These are phyloP conservation scores for Cinclus cinclus DNA, from an alignment of 2,113 vertebrate species.

Conservation along the genomic window DNA sequence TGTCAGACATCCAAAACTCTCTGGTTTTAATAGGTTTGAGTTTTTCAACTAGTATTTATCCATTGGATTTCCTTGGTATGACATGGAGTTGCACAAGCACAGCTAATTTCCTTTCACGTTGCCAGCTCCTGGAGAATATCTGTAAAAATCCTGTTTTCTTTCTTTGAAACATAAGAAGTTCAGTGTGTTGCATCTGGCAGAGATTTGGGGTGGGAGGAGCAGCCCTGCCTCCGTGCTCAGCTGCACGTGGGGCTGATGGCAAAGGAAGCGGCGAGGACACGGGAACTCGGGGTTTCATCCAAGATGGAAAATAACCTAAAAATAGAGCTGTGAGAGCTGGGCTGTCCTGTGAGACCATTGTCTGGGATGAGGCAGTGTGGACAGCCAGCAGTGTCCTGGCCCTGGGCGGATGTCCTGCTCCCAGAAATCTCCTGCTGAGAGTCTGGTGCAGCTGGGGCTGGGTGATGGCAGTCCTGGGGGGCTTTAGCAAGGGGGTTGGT, in stretches of 20 bases:
- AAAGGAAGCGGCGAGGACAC: accelerated
- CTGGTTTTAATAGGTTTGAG: neutral
- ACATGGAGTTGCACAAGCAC: neutral
- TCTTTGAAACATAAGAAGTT: accelerated
- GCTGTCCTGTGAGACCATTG: neutral
- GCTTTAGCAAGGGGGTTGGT: accelerated
- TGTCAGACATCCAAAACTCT: neutral
- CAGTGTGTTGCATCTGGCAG: neutral
- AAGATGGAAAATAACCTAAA: neutral
- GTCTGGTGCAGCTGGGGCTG: accelerated
- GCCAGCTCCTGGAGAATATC: neutral
- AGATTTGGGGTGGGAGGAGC: neutral
- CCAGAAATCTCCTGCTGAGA: accelerated
- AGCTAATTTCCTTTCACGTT: neutral
- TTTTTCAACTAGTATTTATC: neutral
- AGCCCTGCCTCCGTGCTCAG: neutral
- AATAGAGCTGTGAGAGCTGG: neutral
- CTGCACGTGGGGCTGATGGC: neutral
- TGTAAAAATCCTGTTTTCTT: neutral
- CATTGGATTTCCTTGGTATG: neutral
- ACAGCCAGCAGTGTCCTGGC: neutral
- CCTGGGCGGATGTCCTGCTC: neutral
- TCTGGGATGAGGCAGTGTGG: neutral
- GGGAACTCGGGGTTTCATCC: neutral
- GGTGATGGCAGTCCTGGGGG: neutral